These are phyloP conservation scores for Lutjanus erythropterus DNA, from an alignment of 2,113 vertebrate species.

Conservation along the genomic window DNA sequence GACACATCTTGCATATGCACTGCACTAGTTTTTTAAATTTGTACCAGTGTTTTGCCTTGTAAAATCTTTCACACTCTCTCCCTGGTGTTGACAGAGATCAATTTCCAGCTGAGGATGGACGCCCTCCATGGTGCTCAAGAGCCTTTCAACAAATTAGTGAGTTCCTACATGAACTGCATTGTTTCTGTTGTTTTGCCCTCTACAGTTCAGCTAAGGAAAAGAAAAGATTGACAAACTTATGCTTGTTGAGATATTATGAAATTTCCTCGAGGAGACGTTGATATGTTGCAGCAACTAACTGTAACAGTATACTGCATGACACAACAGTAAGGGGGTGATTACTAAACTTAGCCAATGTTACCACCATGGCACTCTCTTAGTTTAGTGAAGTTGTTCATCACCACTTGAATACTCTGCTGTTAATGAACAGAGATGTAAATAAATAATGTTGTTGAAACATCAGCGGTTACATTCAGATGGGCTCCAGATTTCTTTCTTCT, in stretches of 20 bases:
- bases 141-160: not conserved
- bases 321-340: not conserved
- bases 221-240: not conserved
- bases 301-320: not conserved
- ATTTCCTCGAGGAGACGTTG: not conserved
- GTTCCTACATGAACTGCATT: not conserved
- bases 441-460: no score
- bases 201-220: not conserved
- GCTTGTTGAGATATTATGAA: not conserved
- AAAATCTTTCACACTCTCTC: not conserved
- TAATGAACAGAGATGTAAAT: no score
- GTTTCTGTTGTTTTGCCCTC: not conserved
- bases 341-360: not conserved
- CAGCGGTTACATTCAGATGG: not conserved
- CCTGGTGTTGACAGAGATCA: not conserved
- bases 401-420: not conserved
- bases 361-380: not conserved
- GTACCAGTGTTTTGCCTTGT: not conserved
- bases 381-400: not conserved
- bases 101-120: not conserved
- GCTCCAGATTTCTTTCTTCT: no score
- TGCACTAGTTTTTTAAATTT: constrained; percentile 6
- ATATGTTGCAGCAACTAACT: not conserved
- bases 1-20: no score
- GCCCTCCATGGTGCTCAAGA: not conserved